Conservation (phyloP, 2,113 vertebrate genomes). For the Dolichallabes microphthalmus region DNA sequence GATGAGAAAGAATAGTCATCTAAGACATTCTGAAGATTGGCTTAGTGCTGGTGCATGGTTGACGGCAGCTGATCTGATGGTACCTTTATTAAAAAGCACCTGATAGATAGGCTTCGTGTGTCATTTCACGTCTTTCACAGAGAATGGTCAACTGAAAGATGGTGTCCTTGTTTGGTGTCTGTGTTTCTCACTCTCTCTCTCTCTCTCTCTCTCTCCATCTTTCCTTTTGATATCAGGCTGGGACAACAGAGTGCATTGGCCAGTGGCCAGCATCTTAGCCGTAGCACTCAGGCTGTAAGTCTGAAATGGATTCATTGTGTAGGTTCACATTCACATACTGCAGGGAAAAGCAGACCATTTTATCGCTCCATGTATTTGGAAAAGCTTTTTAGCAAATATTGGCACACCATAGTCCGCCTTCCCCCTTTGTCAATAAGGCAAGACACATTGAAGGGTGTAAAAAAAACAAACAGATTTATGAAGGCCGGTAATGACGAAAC, state of each 20-base stretch:
- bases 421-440: conserved; percentile 66
- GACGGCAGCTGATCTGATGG: conserved; percentile 47
- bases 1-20: conserved; percentile 49
- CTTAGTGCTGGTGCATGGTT: conserved; percentile 42
- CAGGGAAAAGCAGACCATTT: conserved; percentile 52
- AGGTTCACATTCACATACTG: conserved; percentile 52
- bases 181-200: conserved; percentile 33
- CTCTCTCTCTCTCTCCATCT: conserved; percentile 23
- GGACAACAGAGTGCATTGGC: conserved; percentile 43
- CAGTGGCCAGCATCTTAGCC: conserved; percentile 39
- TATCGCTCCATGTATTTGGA: conserved; percentile 64
- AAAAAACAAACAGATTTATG: conserved; percentile 52
- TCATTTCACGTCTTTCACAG: conserved; percentile 27
- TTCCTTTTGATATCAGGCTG: conserved; percentile 39
- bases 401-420: conserved; percentile 65
- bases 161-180: conserved; percentile 33
- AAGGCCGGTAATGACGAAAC: conserved; percentile 64
- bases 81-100: conserved; percentile 60
- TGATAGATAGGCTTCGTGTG: conserved; percentile 50
- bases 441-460: conserved; percentile 49
- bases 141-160: conserved; percentile 44
- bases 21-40: conserved; percentile 51
- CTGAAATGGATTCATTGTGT: conserved; percentile 52
- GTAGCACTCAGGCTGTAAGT: conserved; percentile 39
- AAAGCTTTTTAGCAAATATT: conserved; percentile 77